phyloP scores from a whole-genome alignment of 2,797 vertebrate genomes.

The Siniperca undulata region DNA sequence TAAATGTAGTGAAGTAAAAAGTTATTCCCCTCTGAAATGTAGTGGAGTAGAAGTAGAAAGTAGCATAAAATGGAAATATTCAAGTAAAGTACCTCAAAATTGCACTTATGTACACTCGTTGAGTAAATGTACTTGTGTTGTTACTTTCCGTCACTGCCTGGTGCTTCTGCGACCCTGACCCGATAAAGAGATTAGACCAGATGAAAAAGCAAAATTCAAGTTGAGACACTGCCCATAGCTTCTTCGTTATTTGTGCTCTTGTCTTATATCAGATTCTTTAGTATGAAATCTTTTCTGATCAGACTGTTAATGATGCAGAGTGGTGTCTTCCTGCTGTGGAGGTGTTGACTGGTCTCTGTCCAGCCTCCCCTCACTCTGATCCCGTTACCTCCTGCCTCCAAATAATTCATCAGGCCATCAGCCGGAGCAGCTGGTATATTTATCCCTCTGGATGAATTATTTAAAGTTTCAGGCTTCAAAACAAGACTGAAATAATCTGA shows the following conservation, averaged over 20 bases:
- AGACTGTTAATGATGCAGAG: conserved; percentile 42
- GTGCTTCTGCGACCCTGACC: neutral
- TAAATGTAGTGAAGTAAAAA: neutral
- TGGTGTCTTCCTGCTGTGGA: neutral
- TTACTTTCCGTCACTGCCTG: too few relatives aligned
- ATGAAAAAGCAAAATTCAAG: too few relatives aligned
- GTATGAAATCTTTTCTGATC: neutral
- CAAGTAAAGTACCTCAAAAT: neutral
- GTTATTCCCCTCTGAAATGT: neutral
- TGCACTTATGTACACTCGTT: neutral
- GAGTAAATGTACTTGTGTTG: too few relatives aligned
- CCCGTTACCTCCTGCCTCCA: conserved; percentile 30
- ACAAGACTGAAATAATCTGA: neutral
- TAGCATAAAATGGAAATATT: neutral
- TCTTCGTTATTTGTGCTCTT: neutral
- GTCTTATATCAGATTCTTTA: neutral
- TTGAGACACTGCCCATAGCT: too few relatives aligned
- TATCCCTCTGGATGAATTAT: neutral
- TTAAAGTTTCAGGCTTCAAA: neutral
- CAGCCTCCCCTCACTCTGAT: neutral
- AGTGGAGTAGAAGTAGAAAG: neutral
- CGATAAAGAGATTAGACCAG: too few relatives aligned
- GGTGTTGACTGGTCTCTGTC: conserved; percentile 1
- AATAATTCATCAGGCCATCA: conserved; percentile 54
- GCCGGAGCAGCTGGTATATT: neutral